phyloP scores from a whole-genome alignment of 2,113 vertebrate genomes.

The Podiceps cristatus region DNA sequence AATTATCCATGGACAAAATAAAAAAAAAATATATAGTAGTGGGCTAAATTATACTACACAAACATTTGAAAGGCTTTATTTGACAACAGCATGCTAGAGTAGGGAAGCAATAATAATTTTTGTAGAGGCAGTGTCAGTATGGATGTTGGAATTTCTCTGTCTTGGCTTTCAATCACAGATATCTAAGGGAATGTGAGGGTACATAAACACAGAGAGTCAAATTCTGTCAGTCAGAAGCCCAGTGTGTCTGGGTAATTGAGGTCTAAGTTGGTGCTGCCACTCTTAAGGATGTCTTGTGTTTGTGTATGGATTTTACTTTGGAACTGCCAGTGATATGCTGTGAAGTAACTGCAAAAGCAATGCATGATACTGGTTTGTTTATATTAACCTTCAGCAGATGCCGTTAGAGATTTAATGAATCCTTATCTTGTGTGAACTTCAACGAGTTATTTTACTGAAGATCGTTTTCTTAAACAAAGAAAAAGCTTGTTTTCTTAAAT shows the following conservation, averaged over 20 bases:
- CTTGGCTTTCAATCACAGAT: not conserved
- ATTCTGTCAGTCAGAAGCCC: not conserved
- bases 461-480: not conserved
- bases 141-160: not conserved
- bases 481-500: not conserved
- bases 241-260: not conserved
- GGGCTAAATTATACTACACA: not conserved
- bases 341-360: conserved; percentile 4
- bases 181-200: not conserved
- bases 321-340: not conserved
- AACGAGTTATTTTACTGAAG: conserved; percentile 18
- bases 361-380: not conserved
- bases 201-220: not conserved
- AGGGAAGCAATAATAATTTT: not conserved
- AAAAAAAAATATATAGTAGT: not conserved
- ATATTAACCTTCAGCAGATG: not conserved
- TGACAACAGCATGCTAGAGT: not conserved
- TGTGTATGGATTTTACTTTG: not conserved
- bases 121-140: not conserved
- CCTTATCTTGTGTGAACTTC: not conserved
- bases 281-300: not conserved
- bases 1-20: not conserved
- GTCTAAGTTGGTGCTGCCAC: not conserved
- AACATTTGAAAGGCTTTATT: not conserved
- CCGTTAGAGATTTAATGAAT: conserved; percentile 32